A percentile compares a stretch with the other conserved stretches of the same genome.
Conservation (phyloP, 2,113 vertebrate species). For the Otis tarda region DNA sequence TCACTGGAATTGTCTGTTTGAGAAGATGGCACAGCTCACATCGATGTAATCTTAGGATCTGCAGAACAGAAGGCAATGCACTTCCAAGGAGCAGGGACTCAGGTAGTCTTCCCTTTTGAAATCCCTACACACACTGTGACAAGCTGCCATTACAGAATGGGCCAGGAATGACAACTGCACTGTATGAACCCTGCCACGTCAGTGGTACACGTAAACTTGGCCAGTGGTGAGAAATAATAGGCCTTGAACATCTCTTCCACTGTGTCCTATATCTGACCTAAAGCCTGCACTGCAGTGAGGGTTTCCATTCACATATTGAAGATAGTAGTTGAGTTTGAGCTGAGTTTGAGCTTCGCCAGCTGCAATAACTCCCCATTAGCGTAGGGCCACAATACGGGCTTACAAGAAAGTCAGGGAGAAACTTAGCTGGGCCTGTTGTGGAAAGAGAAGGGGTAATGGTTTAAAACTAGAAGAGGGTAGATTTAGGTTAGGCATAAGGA, state of each 20-base stretch:
- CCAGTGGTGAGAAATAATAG: background rate
- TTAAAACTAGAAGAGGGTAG: too few species aligned
- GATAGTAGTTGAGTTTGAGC: background rate
- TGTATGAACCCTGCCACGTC: rapidly evolving
- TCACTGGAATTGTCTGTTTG: background rate
- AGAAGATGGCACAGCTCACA: background rate
- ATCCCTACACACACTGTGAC: background rate
- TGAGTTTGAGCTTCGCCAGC: background rate
- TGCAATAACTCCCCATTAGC: background rate
- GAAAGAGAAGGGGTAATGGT: too few species aligned
- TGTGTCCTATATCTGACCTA: background rate
- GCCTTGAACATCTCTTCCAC: background rate
- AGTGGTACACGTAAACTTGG: background rate
- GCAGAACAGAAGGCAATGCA: background rate
- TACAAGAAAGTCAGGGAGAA: too few species aligned
- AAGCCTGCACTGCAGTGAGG: background rate
- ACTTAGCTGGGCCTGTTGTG: too few species aligned
- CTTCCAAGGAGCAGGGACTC: background rate
- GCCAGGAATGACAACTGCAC: background rate
- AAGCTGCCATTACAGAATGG: background rate
- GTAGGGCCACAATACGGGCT: background rate
- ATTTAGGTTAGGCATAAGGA: too few species aligned
- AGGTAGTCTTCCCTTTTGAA: background rate
- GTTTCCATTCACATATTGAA: background rate
- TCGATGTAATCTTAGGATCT: background rate